Percentiles rank a stretch among this genome's conserved stretches.
Conservation (phyloP, 2,797 vertebrate genomes). For the Pangasius djambal region DNA sequence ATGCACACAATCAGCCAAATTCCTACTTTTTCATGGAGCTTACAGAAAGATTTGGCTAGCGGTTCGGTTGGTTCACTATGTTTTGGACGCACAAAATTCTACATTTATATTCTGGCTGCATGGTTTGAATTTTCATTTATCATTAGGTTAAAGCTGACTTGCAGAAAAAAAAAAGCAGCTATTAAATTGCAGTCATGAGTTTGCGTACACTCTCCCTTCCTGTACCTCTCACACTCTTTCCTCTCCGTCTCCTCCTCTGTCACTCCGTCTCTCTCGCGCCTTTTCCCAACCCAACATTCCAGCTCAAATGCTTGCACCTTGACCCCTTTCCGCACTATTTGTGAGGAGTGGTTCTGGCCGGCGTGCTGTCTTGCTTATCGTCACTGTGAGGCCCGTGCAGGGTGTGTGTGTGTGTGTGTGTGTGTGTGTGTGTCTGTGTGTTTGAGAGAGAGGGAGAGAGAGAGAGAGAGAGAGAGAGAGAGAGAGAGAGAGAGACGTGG, state of each 20-base stretch:
- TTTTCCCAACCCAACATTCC: slow-evolving; percentile 35
- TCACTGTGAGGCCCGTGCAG: slow-evolving; percentile 15
- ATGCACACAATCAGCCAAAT: slow-evolving; percentile 9
- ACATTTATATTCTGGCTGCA: background rate
- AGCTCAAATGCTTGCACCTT: slow-evolving; percentile 36
- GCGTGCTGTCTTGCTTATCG: slow-evolving; percentile 24
- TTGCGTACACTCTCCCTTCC: slow-evolving; percentile 10
- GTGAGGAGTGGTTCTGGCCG: slow-evolving; percentile 27
- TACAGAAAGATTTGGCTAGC: slow-evolving; percentile 26
- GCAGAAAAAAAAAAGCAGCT: background rate
- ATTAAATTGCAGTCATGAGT: slow-evolving; percentile 20
- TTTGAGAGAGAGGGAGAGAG: slow-evolving; percentile 3
- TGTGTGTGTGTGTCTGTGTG: slow-evolving; percentile 14
- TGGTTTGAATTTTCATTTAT: slow-evolving; percentile 15
- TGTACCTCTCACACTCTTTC: slow-evolving; percentile 16
- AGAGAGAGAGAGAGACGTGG: slow-evolving; percentile 12
- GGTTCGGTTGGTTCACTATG: background rate
- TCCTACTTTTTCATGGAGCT: slow-evolving; percentile 29
- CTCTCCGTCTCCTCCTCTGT: background rate
- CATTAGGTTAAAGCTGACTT: background rate
- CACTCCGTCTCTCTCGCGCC: background rate
- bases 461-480: slow-evolving; percentile 6
- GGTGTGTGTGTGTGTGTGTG: slow-evolving; percentile 24
- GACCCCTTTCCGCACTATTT: slow-evolving; percentile 35
- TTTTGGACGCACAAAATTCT: background rate